Evolutionary conservation across 2,888 invertebrate genomes (phyloP), one percentile per base, ranked within the genome.

Genomic region (Xestia xanthographa): DNA sequence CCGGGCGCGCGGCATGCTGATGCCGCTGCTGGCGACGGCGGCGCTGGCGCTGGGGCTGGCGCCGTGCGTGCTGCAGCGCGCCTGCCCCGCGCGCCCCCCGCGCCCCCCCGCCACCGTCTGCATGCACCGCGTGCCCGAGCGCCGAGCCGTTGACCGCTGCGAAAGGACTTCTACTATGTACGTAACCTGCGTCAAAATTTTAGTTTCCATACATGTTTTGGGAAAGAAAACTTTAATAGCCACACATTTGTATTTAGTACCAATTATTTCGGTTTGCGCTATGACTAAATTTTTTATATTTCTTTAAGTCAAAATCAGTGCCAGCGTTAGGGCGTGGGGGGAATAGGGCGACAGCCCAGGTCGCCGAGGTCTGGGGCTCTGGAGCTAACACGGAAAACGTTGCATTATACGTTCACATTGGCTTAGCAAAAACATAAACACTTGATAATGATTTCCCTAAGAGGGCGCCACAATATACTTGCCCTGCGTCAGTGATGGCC

Each of bases 51-150:
- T 89, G 69, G 91, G 90, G 53, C 77, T 94, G 89, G 90, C 95
- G 66, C 95, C 95, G 60, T 95, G 95, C 89, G 91, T 94, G 85
- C 67, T 95, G 89, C 95, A 95, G 91, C 92, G 92, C 77, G 88
- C 91, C 45, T 95, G 95, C 72, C 88, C 90, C 74, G 11, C 87
- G 72, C 84, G 76, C 50, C 63, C 83, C 74, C 88, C 85, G 53
- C 90, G 83, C 65, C 92, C 90, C 0, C 94, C 95, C 78, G 92
- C 95, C 87, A 89, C 90, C 88, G 94, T 95, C 66, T 95, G 95
- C 92, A 93, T 95, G 95, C 95, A 95, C 66, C 92, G 93, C 45
- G 79, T 93, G 48, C 87, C 86, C 60, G 78, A 78, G n/a, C 17
- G 86, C 65, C 78, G 79, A 29, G 50, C 72, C 41, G 6, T 9